A percentile compares a stretch with the other conserved stretches of the same genome.
These are phyloP conservation scores for Athrips mouffetella DNA, from an alignment of 2,888 invertebrate genomes.

Conservation along the genomic window DNA sequence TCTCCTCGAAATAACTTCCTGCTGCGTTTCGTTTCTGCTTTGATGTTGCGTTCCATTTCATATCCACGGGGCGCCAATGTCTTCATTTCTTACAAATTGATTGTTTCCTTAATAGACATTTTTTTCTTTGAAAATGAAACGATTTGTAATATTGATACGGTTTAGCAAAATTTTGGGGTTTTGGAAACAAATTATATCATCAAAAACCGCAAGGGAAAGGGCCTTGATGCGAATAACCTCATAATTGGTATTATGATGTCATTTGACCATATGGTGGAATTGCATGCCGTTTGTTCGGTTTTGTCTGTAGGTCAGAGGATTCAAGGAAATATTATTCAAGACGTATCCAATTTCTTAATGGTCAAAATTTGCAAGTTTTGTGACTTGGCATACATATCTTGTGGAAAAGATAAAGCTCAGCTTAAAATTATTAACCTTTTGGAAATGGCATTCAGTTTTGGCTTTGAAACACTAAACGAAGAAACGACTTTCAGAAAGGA, in stretches of 20 bases:
- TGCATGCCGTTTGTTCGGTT: slow-evolving; percentile 6
- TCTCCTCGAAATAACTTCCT: slow-evolving; percentile 47
- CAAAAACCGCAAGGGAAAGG: background rate
- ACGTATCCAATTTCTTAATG: slow-evolving; percentile 6
- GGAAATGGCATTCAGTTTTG: no score
- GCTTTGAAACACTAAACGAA: no score
- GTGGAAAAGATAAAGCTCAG: no score
- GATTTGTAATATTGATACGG: background rate
- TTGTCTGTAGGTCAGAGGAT: slow-evolving; percentile 1
- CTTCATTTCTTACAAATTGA: slow-evolving; percentile 49
- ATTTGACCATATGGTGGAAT: slow-evolving; percentile 11
- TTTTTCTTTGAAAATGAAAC: slow-evolving; percentile 9
- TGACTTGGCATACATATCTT: no score
- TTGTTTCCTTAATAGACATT: slow-evolving; percentile 21
- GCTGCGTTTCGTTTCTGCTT: slow-evolving; percentile 48
- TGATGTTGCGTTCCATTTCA: slow-evolving; percentile 48
- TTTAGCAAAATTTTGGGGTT: background rate
- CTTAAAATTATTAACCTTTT: no score
- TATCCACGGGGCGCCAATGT: slow-evolving; percentile 59
- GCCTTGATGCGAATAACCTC: slow-evolving; percentile 1
- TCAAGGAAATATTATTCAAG: background rate
- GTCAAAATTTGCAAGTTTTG: slow-evolving; percentile 10
- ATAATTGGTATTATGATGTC: slow-evolving; percentile 10
- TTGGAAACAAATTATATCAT: background rate
- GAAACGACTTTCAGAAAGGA: no score